Conservation (phyloP, 2,113 vertebrate genomes). For the Toxostoma redivivum region DNA sequence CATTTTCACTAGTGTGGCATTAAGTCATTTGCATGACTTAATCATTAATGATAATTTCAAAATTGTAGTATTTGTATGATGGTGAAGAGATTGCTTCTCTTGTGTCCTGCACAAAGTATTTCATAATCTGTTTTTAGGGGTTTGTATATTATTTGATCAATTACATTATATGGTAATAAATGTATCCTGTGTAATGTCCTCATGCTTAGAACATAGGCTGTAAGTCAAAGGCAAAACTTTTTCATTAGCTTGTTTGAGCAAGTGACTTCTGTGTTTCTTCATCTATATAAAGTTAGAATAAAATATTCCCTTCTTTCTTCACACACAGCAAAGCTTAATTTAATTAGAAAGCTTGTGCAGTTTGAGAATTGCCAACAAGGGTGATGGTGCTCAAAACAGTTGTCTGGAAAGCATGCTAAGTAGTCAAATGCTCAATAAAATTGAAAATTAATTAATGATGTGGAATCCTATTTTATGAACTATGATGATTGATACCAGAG, state of each 20-base stretch:
- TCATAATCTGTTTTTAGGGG: background rate
- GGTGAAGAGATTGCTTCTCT: background rate
- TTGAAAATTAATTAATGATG: slow-evolving; percentile 1
- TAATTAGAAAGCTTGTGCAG: background rate
- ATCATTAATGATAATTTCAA: background rate
- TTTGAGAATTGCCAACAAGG: background rate
- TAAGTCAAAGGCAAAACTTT: background rate
- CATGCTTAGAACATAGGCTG: background rate
- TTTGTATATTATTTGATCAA: background rate
- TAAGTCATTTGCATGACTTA: background rate
- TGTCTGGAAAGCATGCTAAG: slow-evolving; percentile 1
- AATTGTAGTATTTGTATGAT: background rate
- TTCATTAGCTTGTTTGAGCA: background rate
- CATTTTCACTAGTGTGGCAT: background rate
- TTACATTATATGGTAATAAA: background rate
- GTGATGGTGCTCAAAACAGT: background rate
- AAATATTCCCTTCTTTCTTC: background rate
- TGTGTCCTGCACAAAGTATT: background rate
- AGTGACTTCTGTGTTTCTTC: background rate
- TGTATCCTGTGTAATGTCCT: background rate
- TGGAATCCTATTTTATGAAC: slow-evolving; percentile 26
- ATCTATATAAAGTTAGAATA: background rate
- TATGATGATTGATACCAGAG: background rate
- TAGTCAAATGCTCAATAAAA: slow-evolving; percentile 35
- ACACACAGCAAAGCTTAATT: background rate